Evolutionary conservation across 2,113 vertebrate species (phyloP).

Genomic region (Calonectris borealis): DNA sequence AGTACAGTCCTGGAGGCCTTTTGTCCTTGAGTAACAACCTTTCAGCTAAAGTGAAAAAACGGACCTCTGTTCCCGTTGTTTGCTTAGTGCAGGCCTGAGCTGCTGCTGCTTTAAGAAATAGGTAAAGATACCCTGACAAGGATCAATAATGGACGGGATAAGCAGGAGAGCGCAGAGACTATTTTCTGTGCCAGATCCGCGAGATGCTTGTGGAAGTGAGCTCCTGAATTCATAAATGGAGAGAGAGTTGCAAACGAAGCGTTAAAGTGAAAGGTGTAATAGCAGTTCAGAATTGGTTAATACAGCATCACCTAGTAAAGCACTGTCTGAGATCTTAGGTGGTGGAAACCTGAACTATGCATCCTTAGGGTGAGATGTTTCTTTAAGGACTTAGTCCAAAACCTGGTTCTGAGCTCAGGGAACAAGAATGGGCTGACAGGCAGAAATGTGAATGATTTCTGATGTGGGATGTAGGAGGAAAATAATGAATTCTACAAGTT

Average conservation of each 20-base stretch:
- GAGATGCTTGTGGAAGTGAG: background rate
- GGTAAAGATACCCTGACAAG: background rate
- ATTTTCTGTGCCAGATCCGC: background rate
- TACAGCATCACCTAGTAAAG: background rate
- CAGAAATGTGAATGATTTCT: background rate
- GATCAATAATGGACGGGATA: background rate
- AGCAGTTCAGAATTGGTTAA: background rate
- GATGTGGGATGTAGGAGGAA: too few species aligned
- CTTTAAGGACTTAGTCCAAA: background rate
- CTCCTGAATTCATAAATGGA: background rate
- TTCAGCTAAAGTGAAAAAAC: background rate
- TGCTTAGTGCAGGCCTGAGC: background rate
- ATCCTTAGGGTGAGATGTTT: accelerated
- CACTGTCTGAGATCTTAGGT: accelerated
- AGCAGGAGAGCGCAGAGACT: background rate
- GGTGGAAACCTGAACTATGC: too few species aligned
- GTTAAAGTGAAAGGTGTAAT: accelerated
- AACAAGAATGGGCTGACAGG: background rate
- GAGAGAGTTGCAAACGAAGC: background rate
- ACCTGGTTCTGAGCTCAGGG: background rate
- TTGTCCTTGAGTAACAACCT: background rate
- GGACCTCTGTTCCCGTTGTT: background rate
- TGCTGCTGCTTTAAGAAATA: background rate
- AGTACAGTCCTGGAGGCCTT: background rate
- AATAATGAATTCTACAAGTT: background rate